These are phyloP conservation scores for Grammomys dolichurus DNA, from an alignment of 2,113 vertebrate genomes.

Conservation along the genomic window DNA sequence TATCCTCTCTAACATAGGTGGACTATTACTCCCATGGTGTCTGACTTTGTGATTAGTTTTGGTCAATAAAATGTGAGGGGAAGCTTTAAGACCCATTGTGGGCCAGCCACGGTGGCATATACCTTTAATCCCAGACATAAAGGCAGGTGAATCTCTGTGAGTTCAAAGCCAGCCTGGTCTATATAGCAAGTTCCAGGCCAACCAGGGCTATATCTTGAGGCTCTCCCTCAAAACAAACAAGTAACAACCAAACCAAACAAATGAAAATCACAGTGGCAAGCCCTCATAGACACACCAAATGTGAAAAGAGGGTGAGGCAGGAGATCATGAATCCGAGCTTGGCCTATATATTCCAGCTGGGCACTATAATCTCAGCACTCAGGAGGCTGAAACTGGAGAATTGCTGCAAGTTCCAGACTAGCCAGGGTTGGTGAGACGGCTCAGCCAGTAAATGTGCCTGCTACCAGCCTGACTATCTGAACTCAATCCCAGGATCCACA, in stretches of 20 bases:
- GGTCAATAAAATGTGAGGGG: not conserved
- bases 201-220: not conserved
- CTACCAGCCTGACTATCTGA: not conserved
- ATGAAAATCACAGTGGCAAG: not conserved
- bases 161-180: not conserved
- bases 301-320: not conserved
- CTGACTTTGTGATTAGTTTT: constrained; percentile 23
- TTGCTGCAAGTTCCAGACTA: not conserved
- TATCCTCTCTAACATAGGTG: not conserved
- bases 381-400: not conserved
- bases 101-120: not conserved
- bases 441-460: not conserved
- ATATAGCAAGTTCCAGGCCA: not conserved
- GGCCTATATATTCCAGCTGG: not conserved
- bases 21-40: not conserved
- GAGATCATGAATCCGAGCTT: not conserved
- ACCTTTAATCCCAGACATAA: not conserved
- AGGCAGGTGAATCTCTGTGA: not conserved
- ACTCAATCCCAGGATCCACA: not conserved
- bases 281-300: not conserved
- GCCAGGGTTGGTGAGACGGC: not conserved
- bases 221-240: not conserved
- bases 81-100: not conserved
- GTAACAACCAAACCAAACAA: not conserved
- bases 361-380: not conserved